Base-by-base conservation (phyloP, 2,797 vertebrate genomes). In the Megalops cyprinoides region DNA sequence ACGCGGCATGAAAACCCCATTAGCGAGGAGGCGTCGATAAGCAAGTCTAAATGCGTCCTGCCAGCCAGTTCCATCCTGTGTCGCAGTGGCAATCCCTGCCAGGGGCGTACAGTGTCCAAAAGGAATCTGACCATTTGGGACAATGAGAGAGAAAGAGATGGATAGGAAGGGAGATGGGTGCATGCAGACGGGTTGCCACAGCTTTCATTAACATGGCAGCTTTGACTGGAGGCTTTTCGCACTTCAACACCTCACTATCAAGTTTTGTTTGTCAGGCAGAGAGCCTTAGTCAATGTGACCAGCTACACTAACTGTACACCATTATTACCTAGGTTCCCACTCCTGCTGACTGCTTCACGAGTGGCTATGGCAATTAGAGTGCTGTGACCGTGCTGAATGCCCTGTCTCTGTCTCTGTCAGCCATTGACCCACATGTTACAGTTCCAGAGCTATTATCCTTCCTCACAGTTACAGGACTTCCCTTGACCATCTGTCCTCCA, bases 21-120 rank as follows among this genome's bases (percentile, higher is more conserved):
- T 71, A 82, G 34, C 34, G 51, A 15, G 25, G 80, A 69, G 74
- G 51, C 3, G 51, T 78, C 78, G 39, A 73, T 82, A 49, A 77
- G 49, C 65, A 71, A 34, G 51, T 20, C 25, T 48, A 31, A 62
- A 60, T 23, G 25, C 9, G 39, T 60, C 55, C 34, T 73, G 67
- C 28, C 51, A 56, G 58, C 37, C 15, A 56, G 28, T 37, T 39
- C 48, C 20, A 15, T n/a, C 14, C 39, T 7, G 20, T 73, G 62
- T 75, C 23, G 18, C 25, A 14, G 58, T 56, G 58, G 28, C 1
- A 81, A 25, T 31, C 56, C 58, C 20, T 37, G 65, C 42, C 31
- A 20, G 75, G 62, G 49, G 25, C 39, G 20, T 10, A 8, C 15
- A n/a, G 46, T 39, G 9, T 71, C 65, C 51, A 31, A 58, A 77